Evolutionary conservation across 2,113 vertebrate species (phyloP).

Genomic region (Pelecanus crispus): DNA sequence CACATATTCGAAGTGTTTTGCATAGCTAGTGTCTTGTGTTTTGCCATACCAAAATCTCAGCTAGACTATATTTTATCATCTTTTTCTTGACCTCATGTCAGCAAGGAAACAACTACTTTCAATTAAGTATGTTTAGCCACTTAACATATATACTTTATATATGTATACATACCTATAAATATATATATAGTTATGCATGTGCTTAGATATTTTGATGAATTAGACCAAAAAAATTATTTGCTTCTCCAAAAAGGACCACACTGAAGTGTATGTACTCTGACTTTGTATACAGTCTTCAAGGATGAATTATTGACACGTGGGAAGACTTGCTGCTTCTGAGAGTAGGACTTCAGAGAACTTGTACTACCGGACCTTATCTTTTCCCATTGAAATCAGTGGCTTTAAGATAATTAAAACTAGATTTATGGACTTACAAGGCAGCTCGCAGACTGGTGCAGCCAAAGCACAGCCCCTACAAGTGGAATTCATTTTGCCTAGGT

Average conservation of each 20-base stretch:
- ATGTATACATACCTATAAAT: too few relatives aligned
- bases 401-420: background rate
- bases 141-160: background rate
- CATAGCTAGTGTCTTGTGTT: conserved; percentile 1
- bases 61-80: background rate
- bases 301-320: background rate
- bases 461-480: background rate
- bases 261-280: background rate
- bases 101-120: background rate
- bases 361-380: background rate
- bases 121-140: background rate
- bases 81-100: background rate
- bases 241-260: background rate
- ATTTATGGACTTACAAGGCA: background rate
- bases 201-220: background rate
- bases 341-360: background rate
- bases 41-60: background rate
- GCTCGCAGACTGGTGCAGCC: background rate
- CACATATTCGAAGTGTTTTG: conserved; percentile 6
- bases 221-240: background rate
- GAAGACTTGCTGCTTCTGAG: background rate
- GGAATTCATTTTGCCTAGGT: background rate
- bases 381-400: background rate
- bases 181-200: background rate
- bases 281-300: background rate